Percentiles rank a stretch among this genome's conserved stretches.
phyloP scores from a whole-genome alignment of 2,797 vertebrate genomes.

The Poecilia wingei region DNA sequence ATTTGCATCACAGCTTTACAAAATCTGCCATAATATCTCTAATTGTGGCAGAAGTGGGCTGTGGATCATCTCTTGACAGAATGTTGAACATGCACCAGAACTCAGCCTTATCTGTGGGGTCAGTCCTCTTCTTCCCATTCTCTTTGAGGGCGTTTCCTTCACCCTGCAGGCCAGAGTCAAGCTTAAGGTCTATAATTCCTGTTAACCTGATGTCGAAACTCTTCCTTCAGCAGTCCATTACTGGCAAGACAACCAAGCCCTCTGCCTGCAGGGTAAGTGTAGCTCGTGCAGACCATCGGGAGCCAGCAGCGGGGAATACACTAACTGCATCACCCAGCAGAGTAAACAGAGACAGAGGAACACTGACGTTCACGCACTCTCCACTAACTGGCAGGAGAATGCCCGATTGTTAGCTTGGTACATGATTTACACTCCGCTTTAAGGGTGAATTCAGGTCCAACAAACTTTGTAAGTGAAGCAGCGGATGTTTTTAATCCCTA shows the following conservation, averaged over 20 bases:
- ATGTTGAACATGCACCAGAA: constrained; percentile 40
- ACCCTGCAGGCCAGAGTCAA: constrained; percentile 59
- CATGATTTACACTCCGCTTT: constrained; percentile 77
- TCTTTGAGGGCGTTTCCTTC: constrained; percentile 72
- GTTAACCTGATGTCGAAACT: constrained; percentile 80
- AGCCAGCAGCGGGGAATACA: constrained; percentile 69
- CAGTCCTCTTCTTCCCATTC: constrained; percentile 70
- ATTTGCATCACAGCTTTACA: too few species aligned
- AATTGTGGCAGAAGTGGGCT: constrained; percentile 8
- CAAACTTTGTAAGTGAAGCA: constrained; percentile 63
- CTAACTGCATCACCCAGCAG: constrained; percentile 66
- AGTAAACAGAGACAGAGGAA: constrained; percentile 71
- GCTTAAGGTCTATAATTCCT: constrained; percentile 74
- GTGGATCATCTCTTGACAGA: constrained; percentile 20
- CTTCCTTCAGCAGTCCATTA: constrained; percentile 81
- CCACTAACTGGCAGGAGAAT: constrained; percentile 68
- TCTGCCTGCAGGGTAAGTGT: constrained; percentile 71
- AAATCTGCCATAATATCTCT: background rate
- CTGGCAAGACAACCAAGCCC: constrained; percentile 73
- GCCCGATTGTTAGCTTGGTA: constrained; percentile 66
- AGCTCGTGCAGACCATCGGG: constrained; percentile 70
- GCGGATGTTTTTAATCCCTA: constrained; percentile 62
- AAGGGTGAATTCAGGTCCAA: constrained; percentile 73
- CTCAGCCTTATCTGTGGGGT: constrained; percentile 62
- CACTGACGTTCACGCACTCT: constrained; percentile 52